phyloP scores from a whole-genome alignment of 2,113 vertebrate species.

The Romanogobio albipinnatus region DNA sequence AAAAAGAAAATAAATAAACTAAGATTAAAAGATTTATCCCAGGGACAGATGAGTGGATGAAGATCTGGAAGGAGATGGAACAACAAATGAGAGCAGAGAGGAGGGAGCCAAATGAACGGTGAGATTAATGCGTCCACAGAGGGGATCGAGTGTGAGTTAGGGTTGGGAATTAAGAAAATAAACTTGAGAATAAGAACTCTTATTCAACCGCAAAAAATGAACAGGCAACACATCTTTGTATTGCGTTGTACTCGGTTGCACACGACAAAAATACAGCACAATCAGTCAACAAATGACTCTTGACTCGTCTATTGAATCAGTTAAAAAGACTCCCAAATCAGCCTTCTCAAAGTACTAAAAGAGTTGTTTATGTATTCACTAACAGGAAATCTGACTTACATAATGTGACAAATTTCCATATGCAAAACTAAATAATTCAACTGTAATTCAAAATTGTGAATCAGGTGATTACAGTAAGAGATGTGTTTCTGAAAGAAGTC shows the following conservation, averaged over 20 bases:
- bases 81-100: conserved; percentile 3
- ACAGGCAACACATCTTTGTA: not conserved
- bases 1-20: conserved; percentile 37
- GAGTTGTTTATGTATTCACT: not conserved
- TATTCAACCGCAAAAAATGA: not conserved
- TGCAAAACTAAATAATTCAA: not conserved
- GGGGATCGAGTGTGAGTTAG: not conserved
- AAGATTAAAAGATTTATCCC: conserved; percentile 20
- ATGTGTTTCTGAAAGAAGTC: no score
- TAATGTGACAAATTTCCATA: not conserved
- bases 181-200: not conserved
- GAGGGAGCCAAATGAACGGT: conserved; percentile 3
- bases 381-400: not conserved
- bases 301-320: not conserved
- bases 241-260: not conserved
- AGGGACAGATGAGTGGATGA: conserved; percentile 38
- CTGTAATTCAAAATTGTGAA: no score
- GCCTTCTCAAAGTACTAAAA: not conserved
- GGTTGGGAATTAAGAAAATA: conserved; percentile 3
- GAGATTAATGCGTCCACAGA: conserved; percentile 18
- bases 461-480: no score
- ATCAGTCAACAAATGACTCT: not conserved
- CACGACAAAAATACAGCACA: not conserved
- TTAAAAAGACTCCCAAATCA: not conserved
- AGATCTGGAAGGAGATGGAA: conserved; percentile 30